phyloP scores from a whole-genome alignment of 2,113 vertebrate species.

The Calidris pygmaea region DNA sequence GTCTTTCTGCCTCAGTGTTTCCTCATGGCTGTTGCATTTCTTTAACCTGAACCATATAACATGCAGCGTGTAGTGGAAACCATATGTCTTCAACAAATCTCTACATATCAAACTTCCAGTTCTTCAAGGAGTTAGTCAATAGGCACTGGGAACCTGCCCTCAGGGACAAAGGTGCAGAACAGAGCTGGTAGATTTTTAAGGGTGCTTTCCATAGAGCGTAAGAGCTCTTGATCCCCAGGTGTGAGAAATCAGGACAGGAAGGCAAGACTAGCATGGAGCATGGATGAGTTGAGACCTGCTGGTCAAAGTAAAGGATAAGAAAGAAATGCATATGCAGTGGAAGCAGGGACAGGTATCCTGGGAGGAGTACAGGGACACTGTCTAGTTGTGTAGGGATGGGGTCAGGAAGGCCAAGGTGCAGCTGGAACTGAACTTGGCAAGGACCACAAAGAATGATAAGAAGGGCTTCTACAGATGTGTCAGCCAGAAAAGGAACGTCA shows the following conservation, averaged over 20 bases:
- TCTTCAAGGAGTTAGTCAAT: neutral
- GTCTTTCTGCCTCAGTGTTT: neutral
- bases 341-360: neutral
- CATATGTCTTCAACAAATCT: neutral
- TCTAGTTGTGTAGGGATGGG: neutral
- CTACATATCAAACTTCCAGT: neutral
- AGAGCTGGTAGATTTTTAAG: neutral
- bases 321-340: neutral
- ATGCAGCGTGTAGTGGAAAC: neutral
- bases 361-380: neutral
- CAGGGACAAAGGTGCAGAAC: neutral
- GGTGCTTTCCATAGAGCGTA: neutral
- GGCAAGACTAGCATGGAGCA: too few species aligned
- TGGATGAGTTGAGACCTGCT: neutral
- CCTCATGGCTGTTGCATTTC: neutral
- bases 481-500: neutral
- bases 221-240: neutral
- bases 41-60: neutral
- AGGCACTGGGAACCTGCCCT: neutral
- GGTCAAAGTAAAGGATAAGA: neutral
- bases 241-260: neutral
- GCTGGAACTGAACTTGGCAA: neutral
- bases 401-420: neutral
- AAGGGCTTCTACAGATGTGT: neutral
- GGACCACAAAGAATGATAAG: neutral